Evolutionary conservation across 2,797 vertebrate genomes (phyloP).

Genomic region (Acanthornis magna): DNA sequence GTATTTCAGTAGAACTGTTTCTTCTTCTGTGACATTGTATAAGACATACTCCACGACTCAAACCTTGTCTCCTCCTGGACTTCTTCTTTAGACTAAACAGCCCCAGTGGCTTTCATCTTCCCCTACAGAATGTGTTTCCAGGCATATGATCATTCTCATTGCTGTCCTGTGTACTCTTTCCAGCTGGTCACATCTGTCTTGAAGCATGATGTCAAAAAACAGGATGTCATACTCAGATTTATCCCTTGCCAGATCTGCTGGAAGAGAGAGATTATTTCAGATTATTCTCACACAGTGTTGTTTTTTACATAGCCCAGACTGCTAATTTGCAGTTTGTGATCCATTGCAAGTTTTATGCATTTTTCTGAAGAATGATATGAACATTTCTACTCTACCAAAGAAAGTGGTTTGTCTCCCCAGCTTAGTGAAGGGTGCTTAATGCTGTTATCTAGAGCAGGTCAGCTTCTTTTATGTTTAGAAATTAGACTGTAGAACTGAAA

Average conservation of each 20-base stretch:
- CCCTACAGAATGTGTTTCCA: neutral
- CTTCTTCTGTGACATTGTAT: neutral
- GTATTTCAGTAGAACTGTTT: neutral
- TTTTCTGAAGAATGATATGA: neutral
- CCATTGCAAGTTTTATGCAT: fast-evolving
- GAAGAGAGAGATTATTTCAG: neutral
- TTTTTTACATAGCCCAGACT: neutral
- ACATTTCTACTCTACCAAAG: neutral
- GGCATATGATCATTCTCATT: neutral
- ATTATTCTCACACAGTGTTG: neutral
- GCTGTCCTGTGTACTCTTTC: neutral
- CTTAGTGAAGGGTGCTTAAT: neutral
- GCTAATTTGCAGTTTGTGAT: neutral
- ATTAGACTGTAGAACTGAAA: neutral
- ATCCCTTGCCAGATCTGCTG: neutral
- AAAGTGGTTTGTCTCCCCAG: fast-evolving
- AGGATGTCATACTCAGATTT: neutral
- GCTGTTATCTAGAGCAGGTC: neutral
- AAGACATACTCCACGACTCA: neutral
- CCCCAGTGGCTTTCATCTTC: neutral
- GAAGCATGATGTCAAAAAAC: neutral
- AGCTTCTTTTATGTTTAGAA: neutral
- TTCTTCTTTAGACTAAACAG: neutral
- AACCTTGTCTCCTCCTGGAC: neutral
- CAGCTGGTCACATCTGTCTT: neutral